Evolutionary conservation across 2,888 invertebrate genomes (phyloP), one percentile per base, ranked within the genome.

Genomic region (Drepanosiphum platanoidis): DNA sequence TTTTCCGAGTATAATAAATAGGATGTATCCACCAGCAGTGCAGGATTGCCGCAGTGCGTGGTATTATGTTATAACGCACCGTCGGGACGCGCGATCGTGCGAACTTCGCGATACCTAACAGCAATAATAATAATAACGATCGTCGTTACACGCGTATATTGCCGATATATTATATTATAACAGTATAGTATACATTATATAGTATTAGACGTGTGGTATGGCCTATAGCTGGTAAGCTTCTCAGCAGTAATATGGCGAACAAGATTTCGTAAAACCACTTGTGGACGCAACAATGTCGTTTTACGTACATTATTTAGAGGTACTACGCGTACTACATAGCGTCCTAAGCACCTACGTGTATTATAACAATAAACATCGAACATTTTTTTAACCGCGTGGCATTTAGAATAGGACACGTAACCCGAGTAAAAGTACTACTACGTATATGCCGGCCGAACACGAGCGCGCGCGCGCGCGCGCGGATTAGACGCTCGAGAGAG

Each of bases 391-490:
- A 58, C 30, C 64, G n/a, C n/a, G 30, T 64, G 64, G 27, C 64
- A 64, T 70, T 70, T 70, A 70, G 70, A 70, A 32, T 36, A 77
- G n/a, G 34, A n/a, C 58, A 34, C 27, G 64, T 39, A 27, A 66
- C 39, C 42, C 22, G 13, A 78, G 78, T 66, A 78, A 78, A 66
- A 66, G 42, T 78, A 66, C n/a, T n/a, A n/a, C n/a, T n/a, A n/a
- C 42, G 22, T 52, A 52, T 18, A 46, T 46, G 18, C 15, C 0
- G 7, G 15, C 18, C 8, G n/a, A 42, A 64, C 64, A n/a, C 18
- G 11, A 27, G 4, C 27, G 77, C 39, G 30, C n/a, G n/a, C n/a
- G n/a, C n/a, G n/a, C n/a, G 11, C 39, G 4, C 27, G 77, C 39
- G 30, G 22, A 64, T 64, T 0, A 11, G 4, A 52, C 52, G 22